phyloP scores from a whole-genome alignment of 2,888 invertebrate species.

The Melangyna quadrimaculata region DNA sequence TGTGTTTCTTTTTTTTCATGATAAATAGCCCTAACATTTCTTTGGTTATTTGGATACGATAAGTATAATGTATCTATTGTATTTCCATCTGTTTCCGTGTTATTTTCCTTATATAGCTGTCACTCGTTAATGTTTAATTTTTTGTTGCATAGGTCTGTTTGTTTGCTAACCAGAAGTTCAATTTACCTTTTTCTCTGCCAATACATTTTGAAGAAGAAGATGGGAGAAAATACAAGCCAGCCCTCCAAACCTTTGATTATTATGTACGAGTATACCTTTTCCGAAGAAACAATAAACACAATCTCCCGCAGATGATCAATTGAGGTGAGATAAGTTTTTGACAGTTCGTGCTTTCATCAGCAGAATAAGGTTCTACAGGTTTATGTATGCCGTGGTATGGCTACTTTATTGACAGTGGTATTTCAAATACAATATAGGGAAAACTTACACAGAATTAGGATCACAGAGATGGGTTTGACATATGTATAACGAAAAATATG shows the following conservation, averaged over 20 bases:
- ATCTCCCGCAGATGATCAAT: conserved; percentile 29
- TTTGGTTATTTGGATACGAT: neutral
- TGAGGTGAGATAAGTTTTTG: conserved; percentile 32
- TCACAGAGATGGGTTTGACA: neutral
- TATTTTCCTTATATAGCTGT: neutral
- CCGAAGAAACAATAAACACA: conserved; percentile 15
- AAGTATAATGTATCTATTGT: neutral
- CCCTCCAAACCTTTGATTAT: neutral
- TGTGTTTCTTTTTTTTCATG: neutral
- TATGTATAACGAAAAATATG: neutral
- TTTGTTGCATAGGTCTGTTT: neutral
- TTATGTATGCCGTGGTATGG: conserved; percentile 13
- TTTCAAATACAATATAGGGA: neutral
- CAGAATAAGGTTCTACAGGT: conserved; percentile 2
- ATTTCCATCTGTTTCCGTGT: neutral
- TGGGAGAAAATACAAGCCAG: neutral
- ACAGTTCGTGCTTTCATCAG: conserved; percentile 11
- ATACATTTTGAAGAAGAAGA: conserved; percentile 6
- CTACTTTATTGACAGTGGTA: conserved; percentile 18
- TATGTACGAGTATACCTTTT: neutral
- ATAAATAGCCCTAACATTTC: neutral
- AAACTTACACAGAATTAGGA: neutral
- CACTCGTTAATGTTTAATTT: conserved; percentile 9
- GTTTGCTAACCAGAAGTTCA: conserved; percentile 28
- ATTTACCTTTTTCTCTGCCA: conserved; percentile 25